Evolutionary conservation across 2,888 invertebrate genomes (phyloP).

Genomic region (Aporophyla nigra): DNA sequence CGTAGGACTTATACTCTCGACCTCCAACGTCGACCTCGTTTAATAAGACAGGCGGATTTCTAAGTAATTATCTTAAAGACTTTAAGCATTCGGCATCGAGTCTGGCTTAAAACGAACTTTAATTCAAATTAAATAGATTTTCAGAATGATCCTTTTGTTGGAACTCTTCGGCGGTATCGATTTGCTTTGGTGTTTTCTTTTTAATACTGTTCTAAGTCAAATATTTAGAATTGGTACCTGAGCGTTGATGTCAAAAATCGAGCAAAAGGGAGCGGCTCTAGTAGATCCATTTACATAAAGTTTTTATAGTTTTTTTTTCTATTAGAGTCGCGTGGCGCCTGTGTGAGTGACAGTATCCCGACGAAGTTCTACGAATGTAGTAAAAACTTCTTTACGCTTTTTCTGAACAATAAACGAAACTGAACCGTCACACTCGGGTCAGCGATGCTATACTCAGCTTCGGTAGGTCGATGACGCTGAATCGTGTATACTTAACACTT

Average conservation of each 20-base stretch:
- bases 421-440: neutral
- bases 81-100: constrained; percentile 17
- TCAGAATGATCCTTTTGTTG: neutral
- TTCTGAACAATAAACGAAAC: neutral
- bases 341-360: too few species aligned
- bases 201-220: neutral
- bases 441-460: neutral
- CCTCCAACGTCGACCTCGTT: constrained; percentile 14
- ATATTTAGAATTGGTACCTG: neutral
- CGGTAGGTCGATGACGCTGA: neutral
- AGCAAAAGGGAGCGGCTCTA: too few species aligned
- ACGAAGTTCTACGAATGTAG: too few species aligned
- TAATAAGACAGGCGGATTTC: constrained; percentile 21
- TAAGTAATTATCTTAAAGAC: constrained; percentile 25
- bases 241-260: neutral
- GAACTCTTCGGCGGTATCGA: neutral
- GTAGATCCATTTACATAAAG: too few species aligned
- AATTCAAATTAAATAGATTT: constrained; percentile 31
- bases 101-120: constrained; percentile 35
- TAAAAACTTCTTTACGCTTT: too few species aligned
- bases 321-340: too few species aligned
- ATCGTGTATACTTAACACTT: neutral
- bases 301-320: too few species aligned
- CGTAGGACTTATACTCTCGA: neutral
- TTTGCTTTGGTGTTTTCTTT: neutral